These are phyloP conservation scores for Phymastichus coffea DNA, from an alignment of 1,140 invertebrate genomes.

Conservation along the genomic window DNA sequence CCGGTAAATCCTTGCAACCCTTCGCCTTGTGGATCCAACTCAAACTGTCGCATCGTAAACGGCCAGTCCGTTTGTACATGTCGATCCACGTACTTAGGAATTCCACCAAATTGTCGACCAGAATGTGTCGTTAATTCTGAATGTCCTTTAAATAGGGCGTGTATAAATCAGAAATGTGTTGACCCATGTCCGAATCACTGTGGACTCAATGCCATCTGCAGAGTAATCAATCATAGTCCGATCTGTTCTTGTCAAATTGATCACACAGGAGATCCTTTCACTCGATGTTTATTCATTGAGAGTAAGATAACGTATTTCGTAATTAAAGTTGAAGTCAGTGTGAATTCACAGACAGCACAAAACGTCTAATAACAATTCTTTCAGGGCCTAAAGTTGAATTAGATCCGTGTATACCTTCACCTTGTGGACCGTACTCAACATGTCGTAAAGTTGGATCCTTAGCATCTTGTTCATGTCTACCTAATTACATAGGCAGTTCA, in stretches of 20 bases:
- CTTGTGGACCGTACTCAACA: constrained; percentile 59
- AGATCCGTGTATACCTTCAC: constrained; percentile 48
- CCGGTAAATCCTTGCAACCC: constrained; percentile 66
- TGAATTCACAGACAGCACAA: background rate
- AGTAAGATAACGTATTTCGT: constrained; percentile 33
- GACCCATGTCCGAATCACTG: constrained; percentile 69
- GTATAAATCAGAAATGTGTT: constrained; percentile 70
- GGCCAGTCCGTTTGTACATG: constrained; percentile 62
- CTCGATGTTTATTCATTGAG: constrained; percentile 51
- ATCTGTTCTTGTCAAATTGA: constrained; percentile 52
- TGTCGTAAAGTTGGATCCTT: constrained; percentile 56
- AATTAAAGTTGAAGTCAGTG: background rate
- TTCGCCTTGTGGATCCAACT: constrained; percentile 67
- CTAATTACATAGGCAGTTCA: constrained; percentile 72
- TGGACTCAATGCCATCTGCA: constrained; percentile 47
- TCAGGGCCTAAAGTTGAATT: constrained; percentile 31
- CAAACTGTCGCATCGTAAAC: constrained; percentile 55
- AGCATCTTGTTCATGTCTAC: constrained; percentile 65
- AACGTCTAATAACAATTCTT: background rate
- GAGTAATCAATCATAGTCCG: constrained; percentile 52
- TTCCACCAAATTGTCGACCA: constrained; percentile 63
- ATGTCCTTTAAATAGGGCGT: constrained; percentile 69
- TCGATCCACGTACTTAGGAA: constrained; percentile 45
- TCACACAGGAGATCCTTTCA: constrained; percentile 61
- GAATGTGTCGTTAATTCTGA: constrained; percentile 74